Conservation (phyloP, 1,140 invertebrate genomes). For the Drosophila leontia region DNA sequence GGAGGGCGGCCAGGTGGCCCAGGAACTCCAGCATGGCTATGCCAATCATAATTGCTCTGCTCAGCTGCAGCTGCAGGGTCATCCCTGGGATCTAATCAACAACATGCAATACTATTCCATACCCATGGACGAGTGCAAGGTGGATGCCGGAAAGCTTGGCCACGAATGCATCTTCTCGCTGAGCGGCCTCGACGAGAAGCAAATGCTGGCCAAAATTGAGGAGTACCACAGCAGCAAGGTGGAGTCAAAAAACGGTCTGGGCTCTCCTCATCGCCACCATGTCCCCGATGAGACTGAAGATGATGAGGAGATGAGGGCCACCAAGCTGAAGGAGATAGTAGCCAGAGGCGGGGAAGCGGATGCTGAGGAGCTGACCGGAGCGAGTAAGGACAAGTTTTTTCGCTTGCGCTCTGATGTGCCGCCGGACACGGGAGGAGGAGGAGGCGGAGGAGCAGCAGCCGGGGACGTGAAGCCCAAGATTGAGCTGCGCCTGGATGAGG, state of each 20-base stretch:
- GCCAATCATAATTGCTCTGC: slow-evolving; percentile 85
- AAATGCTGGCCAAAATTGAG: slow-evolving; percentile 85
- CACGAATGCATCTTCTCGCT: slow-evolving; percentile 86
- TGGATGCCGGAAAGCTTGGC: slow-evolving; percentile 71
- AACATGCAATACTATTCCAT: slow-evolving; percentile 87
- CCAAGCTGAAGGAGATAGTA: slow-evolving; percentile 34
- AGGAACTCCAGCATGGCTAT: slow-evolving; percentile 65
- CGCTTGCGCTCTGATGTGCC: slow-evolving; percentile 72
- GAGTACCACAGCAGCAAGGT: slow-evolving; percentile 50
- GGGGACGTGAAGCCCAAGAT: slow-evolving; percentile 74
- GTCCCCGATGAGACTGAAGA: slow-evolving; percentile 51
- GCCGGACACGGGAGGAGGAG: slow-evolving; percentile 67
- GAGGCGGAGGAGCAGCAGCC: neutral
- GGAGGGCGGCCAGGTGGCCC: slow-evolving; percentile 53
- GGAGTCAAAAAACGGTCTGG: slow-evolving; percentile 84
- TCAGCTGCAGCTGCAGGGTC: slow-evolving; percentile 86
- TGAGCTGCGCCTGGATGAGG: slow-evolving; percentile 79
- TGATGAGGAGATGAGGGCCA: slow-evolving; percentile 70
- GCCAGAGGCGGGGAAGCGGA: slow-evolving; percentile 11
- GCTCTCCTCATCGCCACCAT: slow-evolving; percentile 80
- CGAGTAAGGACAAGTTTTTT: slow-evolving; percentile 76
- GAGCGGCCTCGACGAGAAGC: slow-evolving; percentile 86
- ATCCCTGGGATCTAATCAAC: slow-evolving; percentile 87
- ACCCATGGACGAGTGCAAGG: slow-evolving; percentile 86
- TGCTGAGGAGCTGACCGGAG: slow-evolving; percentile 22